Evolutionary conservation across 2,797 vertebrate species (phyloP), one percentile per base, ranked within the genome.

Genomic region (Peromyscus eremicus): DNA sequence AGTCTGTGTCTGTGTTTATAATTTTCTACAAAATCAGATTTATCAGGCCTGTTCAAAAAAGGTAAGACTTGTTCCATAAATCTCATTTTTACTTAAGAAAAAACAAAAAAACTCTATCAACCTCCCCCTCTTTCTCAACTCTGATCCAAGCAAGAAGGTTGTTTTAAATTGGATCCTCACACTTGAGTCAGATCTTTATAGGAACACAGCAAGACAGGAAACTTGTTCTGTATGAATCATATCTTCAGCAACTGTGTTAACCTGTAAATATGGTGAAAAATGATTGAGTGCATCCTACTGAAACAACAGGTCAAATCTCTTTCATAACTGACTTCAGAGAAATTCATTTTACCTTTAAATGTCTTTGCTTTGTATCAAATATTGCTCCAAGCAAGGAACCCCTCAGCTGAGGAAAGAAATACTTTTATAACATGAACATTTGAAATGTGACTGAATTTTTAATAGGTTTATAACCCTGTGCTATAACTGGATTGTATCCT

Each of bases 101-200:
- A 86, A 66, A 55, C 71, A 34, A 49, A 86, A 49, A 68, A 71
- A 3, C 37, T 19, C 52, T 23, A 46, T 55, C 90, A 64, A 85
- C 89, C 62, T 87, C 84, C 79, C 64, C 76, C 82, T 57, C 84
- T 81, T 96, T 92, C 82, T 95, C 95, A 95, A 5, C 77, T 92
- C 75, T 96, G 94, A 97, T 95, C 84, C 68, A 97, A 94, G 88
- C 81, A 94, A 97, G 96, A 76, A 94, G 76, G 88, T 89, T 92
- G 84, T 96, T 97, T 97, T 98, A 98, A 98, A 98, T 97, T 98
- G 96, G 57, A 97, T 97, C 97, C 96, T 97, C 96, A 98, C 97
- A 97, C 96, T 97, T 97, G 97, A 97, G 96, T 98, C 97, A 98
- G 95, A 97, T 90, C 91, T 95, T 97, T 97, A 94, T 95, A 96